Evolutionary conservation across 2,888 invertebrate species (phyloP), one percentile per base, ranked within the genome.

Genomic region (Plagodis pulveraria): DNA sequence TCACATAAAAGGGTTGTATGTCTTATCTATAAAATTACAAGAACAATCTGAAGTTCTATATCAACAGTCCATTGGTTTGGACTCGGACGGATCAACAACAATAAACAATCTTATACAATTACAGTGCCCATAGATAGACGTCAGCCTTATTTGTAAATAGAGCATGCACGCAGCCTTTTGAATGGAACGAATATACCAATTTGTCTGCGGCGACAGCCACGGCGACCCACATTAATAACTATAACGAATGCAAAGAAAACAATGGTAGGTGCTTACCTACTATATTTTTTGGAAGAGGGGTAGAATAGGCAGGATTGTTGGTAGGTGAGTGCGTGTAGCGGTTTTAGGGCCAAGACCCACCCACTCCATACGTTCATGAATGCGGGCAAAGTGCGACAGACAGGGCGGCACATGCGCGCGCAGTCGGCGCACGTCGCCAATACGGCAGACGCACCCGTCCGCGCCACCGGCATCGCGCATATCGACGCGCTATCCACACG

Each of bases 401-500:
- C 68, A 70, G 71, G 65, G 78, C 71, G 59, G 55, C 61, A 59
- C 50, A 64, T 80, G 83, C 83, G 85, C 85, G 80, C 84, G 84
- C 83, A 81, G 69, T 74, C 74, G 50, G 54, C 58, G 54, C 54
- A 46, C 45, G 72, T 69, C 76, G 55, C 88, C 85, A 86, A 87
- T 89, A 74, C 81, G 73, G 77, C 72, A 78, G 77, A 69, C 78
- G 75, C 70, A 76, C 76, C 69, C 76, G 77, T 83, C 76, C 83
- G 82, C 85, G 71, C 67, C 72, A 81, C 83, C 85, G 71, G 67
- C 73, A 66, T 62, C 66, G 73, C 74, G 71, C 77, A 75, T 85
- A 86, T 88, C 83, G 89, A 88, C 85, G 83, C 80, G 76, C 74
- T n/a, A 10, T 2, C 41, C 41, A 41, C 70, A 70, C 82, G 77